Percentiles rank a stretch among this genome's conserved stretches.
Conservation (phyloP, 2,797 vertebrate genomes). For the Discoglossus pictus region DNA sequence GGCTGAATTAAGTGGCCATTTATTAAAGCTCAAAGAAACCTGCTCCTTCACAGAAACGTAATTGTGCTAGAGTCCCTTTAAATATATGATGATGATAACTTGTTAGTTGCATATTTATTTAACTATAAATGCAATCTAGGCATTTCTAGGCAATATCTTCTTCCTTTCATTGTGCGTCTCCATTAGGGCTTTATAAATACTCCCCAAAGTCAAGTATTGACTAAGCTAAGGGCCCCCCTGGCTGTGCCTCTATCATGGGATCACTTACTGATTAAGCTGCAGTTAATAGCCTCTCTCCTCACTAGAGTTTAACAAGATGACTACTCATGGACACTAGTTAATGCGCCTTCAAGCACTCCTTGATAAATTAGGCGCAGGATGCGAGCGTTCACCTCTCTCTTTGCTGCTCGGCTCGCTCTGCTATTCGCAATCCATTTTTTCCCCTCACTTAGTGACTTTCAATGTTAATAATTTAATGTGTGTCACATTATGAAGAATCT, state of each 20-base stretch:
- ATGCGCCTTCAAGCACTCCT: slow-evolving; percentile 14
- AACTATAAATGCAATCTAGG: no score
- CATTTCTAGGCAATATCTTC: no score
- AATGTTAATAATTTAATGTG: slow-evolving; percentile 9
- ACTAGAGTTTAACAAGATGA: slow-evolving; percentile 15
- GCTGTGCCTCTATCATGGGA: slow-evolving; percentile 17
- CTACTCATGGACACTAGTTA: slow-evolving; percentile 24
- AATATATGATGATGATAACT: no score
- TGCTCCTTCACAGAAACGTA: no score
- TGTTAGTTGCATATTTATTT: no score
- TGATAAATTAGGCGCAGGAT: slow-evolving; percentile 17
- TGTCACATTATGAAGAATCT: no score
- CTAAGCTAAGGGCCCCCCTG: slow-evolving; percentile 4
- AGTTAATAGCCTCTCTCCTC: slow-evolving; percentile 18
- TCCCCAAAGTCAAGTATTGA: slow-evolving; percentile 8
- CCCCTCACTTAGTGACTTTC: slow-evolving; percentile 21
- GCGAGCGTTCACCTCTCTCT: slow-evolving; percentile 15
- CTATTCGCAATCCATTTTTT: slow-evolving; percentile 1
- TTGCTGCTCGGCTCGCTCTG: not conserved
- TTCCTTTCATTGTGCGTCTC: no score
- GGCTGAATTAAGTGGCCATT: no score
- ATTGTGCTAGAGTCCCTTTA: no score
- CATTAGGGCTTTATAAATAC: no score
- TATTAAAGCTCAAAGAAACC: no score
- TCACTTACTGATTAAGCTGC: slow-evolving; percentile 17